Evolutionary conservation across 1,140 invertebrate species (phyloP).

Genomic region (Trinorchestia longiramus): DNA sequence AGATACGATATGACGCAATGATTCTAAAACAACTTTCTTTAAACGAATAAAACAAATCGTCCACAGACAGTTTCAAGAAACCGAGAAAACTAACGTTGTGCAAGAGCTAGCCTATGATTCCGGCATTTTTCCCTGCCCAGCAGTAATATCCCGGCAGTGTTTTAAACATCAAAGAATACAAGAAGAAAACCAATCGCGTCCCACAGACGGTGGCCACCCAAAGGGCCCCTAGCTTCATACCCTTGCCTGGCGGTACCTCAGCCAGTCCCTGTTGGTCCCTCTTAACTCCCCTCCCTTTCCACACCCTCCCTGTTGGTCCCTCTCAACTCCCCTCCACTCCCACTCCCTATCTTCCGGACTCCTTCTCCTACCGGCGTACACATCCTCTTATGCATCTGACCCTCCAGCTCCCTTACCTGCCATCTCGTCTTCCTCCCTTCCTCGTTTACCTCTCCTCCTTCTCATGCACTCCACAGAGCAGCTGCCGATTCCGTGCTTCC

Average conservation of each 20-base stretch:
- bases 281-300: not conserved
- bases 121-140: not conserved
- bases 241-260: not conserved
- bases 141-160: not conserved
- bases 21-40: not conserved
- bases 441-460: not conserved
- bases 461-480: not conserved
- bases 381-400: not conserved
- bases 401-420: no score
- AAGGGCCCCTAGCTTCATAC: not conserved
- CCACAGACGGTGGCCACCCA: not conserved
- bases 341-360: not conserved
- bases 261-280: not conserved
- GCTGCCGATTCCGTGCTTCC: not conserved
- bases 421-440: not conserved
- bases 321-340: not conserved
- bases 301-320: no score
- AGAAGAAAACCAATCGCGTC: not conserved
- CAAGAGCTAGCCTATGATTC: no score
- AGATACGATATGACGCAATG: no score
- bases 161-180: not conserved
- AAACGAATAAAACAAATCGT: not conserved
- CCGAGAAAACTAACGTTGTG: no score
- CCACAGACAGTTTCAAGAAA: no score
- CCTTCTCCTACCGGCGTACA: not conserved